Evolutionary conservation across 1,140 invertebrate genomes (phyloP), one percentile per base, ranked within the genome.

Genomic region (Philaenus spumarius): DNA sequence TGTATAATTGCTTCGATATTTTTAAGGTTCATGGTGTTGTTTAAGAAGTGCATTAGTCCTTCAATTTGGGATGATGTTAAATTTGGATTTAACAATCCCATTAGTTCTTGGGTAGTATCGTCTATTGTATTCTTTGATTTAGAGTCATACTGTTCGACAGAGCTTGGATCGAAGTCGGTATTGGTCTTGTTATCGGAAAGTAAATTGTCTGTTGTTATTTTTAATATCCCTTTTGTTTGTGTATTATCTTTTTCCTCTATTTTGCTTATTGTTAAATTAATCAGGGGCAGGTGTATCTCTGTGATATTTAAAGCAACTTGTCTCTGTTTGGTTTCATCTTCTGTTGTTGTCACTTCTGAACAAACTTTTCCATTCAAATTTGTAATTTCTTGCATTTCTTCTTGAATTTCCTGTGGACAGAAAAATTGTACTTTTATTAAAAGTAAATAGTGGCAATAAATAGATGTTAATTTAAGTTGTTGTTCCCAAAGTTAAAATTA

Each of bases 371-470:
- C 55, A 20, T 9, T 57, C 1, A n/a, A 14, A 19, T 39, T 58
- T 15, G 30, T 19, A 34, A 57, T 26, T 2, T 40, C 23, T 20
- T 46, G n/a, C 5, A 48, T 46, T 42, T 65, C 52, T 14, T 63
- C 63, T 59, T 62, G 61, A 15, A 65, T n/a, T 46, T 62, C 65
- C 61, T 67, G 56, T 15, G 57, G 61, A n/a, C n/a, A n/a, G n/a
- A n/a, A n/a, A n/a, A n/a, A n/a, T n/a, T n/a, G n/a, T n/a, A n/a
- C n/a, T n/a, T n/a, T n/a, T n/a, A n/a, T n/a, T n/a, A n/a, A n/a
- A n/a, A n/a, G n/a, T n/a, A n/a, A n/a, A n/a, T n/a, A n/a, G n/a
- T n/a, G n/a, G n/a, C n/a, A n/a, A n/a, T n/a, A n/a, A n/a, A n/a
- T n/a, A n/a, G n/a, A n/a, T n/a, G n/a, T n/a, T n/a, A n/a, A n/a